Conservation (phyloP, 2,113 vertebrate genomes). For the Lepus europaeus region DNA sequence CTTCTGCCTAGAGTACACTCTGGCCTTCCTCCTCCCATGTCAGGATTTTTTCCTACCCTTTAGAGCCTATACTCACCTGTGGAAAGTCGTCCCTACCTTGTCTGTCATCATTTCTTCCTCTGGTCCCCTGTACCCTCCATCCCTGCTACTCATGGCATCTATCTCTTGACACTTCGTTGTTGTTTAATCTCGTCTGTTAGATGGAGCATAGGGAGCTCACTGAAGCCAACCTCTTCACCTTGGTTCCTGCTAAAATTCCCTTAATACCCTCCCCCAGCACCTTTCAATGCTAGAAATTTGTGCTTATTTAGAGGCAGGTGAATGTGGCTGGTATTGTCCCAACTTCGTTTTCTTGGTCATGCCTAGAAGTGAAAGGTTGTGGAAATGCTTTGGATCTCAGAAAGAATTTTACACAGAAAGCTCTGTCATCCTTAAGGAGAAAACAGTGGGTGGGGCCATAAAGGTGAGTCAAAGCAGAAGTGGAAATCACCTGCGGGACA, state of each 20-base stretch:
- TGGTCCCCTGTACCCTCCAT: not conserved
- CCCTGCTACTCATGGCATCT: not conserved
- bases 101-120: not conserved
- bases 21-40: not conserved
- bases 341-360: not conserved
- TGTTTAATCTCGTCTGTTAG: not conserved
- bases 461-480: not conserved
- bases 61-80: not conserved
- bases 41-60: not conserved
- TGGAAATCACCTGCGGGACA: not conserved
- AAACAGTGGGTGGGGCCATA: not conserved
- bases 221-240: not conserved
- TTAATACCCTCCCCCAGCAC: not conserved
- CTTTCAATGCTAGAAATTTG: not conserved
- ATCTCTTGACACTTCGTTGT: not conserved
- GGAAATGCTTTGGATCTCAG: not conserved
- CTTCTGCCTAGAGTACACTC: not conserved
- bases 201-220: no score
- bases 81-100: fast-evolving
- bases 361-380: not conserved
- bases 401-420: slow-evolving; percentile 10
- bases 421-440: not conserved
- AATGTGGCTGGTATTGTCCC: not conserved
- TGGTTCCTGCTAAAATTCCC: not conserved
- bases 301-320: not conserved